Conservation (phyloP, 1,140 invertebrate genomes). For the Heterodera schachtii region DNA sequence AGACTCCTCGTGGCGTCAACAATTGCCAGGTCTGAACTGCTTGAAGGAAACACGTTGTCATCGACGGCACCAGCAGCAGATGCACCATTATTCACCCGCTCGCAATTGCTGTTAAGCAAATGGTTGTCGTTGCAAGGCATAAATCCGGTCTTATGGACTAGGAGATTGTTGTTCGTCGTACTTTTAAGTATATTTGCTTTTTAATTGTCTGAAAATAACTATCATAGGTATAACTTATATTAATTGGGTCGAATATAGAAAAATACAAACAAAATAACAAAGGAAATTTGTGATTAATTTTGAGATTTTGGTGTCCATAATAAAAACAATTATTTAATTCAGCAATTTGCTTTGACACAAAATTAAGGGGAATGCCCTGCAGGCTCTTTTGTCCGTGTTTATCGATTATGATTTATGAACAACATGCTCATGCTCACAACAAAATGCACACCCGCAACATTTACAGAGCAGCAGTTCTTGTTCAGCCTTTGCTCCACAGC, state of each 20-base stretch:
- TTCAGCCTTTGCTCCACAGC: not conserved
- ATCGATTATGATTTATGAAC: not conserved
- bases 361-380: too few species aligned
- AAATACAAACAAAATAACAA: too few species aligned
- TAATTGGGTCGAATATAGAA: too few species aligned
- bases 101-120: slow-evolving; percentile 8
- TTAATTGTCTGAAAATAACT: too few species aligned
- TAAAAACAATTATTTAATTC: too few species aligned
- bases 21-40: slow-evolving; percentile 13
- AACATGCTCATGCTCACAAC: not conserved
- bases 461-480: not conserved
- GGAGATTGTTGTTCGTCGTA: not conserved
- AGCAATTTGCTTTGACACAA: too few species aligned
- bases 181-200: too few species aligned
- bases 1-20: slow-evolving; percentile 2
- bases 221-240: too few species aligned
- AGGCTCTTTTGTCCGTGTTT: not conserved
- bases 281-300: too few species aligned
- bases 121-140: slow-evolving; percentile 30
- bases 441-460: not conserved
- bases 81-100: not conserved
- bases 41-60: slow-evolving; percentile 13
- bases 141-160: not conserved
- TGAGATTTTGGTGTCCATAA: too few species aligned
- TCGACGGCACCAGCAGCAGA: slow-evolving; percentile 15